Conservation (phyloP, 2,888 invertebrate genomes). For the Cheilosia urbana region DNA sequence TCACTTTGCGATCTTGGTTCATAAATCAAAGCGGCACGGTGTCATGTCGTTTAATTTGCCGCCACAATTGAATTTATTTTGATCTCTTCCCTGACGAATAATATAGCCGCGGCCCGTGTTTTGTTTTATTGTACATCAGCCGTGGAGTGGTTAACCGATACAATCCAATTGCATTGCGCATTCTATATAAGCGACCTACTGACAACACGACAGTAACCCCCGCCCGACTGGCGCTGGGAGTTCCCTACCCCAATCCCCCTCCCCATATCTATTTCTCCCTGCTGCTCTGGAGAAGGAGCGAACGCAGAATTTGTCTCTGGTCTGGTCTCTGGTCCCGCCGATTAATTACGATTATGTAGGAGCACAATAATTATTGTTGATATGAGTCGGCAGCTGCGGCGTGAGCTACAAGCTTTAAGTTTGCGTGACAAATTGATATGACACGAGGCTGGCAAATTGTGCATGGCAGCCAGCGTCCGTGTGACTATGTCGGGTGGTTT, state of each 20-base stretch:
- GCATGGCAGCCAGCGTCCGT: slow-evolving; percentile 55
- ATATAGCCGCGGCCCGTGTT: slow-evolving; percentile 16
- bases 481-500: slow-evolving; percentile 12
- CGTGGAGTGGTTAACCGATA: slow-evolving; percentile 1
- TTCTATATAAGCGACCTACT: slow-evolving; percentile 47
- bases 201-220: slow-evolving; percentile 64
- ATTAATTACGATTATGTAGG: slow-evolving; percentile 74
- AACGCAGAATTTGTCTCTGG: slow-evolving; percentile 33
- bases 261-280: too few species aligned
- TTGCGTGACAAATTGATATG: slow-evolving; percentile 76
- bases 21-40: slow-evolving; percentile 75
- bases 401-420: slow-evolving; percentile 66
- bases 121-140: slow-evolving; percentile 39
- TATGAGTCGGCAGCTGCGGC: slow-evolving; percentile 59
- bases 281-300: slow-evolving; percentile 4
- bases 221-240: slow-evolving; percentile 12
- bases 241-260: too few species aligned
- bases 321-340: slow-evolving; percentile 27
- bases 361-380: slow-evolving; percentile 76
- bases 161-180: slow-evolving; percentile 37
- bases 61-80: slow-evolving; percentile 75
- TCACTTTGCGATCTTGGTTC: slow-evolving; percentile 71
- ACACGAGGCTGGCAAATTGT: slow-evolving; percentile 73
- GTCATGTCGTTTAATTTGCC: slow-evolving; percentile 75
- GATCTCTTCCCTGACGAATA: slow-evolving; percentile 59